A percentile compares a stretch with the other conserved stretches of the same genome.
Evolutionary conservation across 2,888 invertebrate genomes (phyloP).

Genomic region (Stenurella melanura): DNA sequence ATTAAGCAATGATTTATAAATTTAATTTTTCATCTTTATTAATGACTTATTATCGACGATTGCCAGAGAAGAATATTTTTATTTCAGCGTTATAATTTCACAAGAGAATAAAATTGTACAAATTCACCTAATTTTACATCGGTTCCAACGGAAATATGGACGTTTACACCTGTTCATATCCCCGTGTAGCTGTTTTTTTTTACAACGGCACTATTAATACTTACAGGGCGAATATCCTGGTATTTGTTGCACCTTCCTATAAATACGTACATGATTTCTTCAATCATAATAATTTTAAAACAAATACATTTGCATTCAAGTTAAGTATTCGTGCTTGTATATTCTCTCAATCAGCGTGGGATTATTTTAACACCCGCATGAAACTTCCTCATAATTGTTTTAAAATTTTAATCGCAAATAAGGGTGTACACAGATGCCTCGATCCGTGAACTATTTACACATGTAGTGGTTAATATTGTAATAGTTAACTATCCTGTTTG

Average conservation of each 20-base stretch:
- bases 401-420: background rate
- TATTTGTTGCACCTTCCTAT: background rate
- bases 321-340: background rate
- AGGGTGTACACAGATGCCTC: background rate
- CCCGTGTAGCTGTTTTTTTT: no score
- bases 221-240: slow-evolving; percentile 5
- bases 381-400: background rate
- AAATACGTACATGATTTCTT: background rate
- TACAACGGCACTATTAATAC: background rate
- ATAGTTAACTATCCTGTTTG: no score
- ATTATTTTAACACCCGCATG: background rate
- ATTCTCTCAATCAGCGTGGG: background rate
- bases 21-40: no score
- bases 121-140: no score
- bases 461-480: no score
- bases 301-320: background rate
- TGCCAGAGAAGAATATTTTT: no score
- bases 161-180: no score
- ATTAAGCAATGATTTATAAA: no score
- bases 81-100: no score
- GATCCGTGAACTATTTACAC: background rate
- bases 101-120: no score
- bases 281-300: background rate
- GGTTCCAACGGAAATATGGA: no score
- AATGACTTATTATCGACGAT: no score